Conservation (phyloP, 2,113 vertebrate genomes). For the Ahaetulla prasina region DNA sequence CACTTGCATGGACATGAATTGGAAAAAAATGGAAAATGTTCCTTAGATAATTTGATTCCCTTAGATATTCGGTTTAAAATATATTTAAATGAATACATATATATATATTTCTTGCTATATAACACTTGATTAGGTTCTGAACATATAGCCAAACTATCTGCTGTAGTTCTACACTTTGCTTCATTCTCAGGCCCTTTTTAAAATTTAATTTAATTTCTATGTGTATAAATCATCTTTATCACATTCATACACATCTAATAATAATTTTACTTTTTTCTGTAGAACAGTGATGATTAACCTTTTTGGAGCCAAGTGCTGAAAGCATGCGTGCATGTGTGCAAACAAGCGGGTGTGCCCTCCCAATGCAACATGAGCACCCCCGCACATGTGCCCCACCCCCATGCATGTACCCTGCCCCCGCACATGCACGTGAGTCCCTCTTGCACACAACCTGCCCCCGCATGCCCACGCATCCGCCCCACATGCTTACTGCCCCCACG, state of each 20-base stretch:
- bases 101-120: background rate
- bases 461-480: too few species aligned
- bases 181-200: background rate
- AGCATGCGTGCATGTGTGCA: too few species aligned
- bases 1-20: background rate
- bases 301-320: too few species aligned
- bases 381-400: too few species aligned
- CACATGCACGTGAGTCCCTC: too few species aligned
- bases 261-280: background rate
- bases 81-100: background rate
- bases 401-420: too few species aligned
- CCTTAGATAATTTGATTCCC: too few species aligned
- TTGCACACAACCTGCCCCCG: too few species aligned
- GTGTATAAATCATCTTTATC: background rate
- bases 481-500: too few species aligned
- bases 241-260: background rate
- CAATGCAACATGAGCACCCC: too few species aligned
- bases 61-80: conserved; percentile 6
- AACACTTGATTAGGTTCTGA: background rate
- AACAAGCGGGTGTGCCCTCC: too few species aligned
- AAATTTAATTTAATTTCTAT: background rate
- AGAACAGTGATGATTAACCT: too few species aligned
- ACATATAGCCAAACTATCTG: background rate
- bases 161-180: background rate
- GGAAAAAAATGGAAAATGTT: background rate